phyloP scores from a whole-genome alignment of 2,888 invertebrate species.

The Cerastis leucographa region DNA sequence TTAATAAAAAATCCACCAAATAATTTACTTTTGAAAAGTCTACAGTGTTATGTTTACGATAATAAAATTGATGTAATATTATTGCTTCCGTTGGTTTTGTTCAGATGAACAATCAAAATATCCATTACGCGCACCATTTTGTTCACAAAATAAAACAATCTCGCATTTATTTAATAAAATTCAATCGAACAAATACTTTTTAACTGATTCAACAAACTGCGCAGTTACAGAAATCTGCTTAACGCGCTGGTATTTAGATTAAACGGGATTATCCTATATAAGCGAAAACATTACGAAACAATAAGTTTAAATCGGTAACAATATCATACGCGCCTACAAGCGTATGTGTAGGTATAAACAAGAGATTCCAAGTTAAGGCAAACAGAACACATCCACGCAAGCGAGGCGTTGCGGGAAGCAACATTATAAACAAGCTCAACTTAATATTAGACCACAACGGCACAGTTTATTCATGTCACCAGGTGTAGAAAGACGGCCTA shows the following conservation, averaged over 20 bases:
- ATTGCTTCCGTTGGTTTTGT: neutral
- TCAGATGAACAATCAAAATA: slow-evolving; percentile 25
- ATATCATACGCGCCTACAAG: slow-evolving; percentile 61
- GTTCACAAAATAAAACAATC: slow-evolving; percentile 33
- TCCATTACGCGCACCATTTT: slow-evolving; percentile 12
- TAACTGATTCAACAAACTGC: slow-evolving; percentile 12
- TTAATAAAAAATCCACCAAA: neutral
- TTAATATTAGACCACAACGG: slow-evolving; percentile 85
- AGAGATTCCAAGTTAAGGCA: slow-evolving; percentile 69
- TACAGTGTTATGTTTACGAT: slow-evolving; percentile 12
- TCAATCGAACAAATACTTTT: slow-evolving; percentile 29
- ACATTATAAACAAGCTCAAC: slow-evolving; percentile 81
- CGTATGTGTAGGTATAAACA: slow-evolving; percentile 65
- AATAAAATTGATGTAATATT: slow-evolving; percentile 5
- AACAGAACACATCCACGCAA: slow-evolving; percentile 71
- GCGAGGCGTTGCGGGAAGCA: slow-evolving; percentile 58
- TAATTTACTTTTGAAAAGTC: neutral
- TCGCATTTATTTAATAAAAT: slow-evolving; percentile 22
- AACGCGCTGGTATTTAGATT: slow-evolving; percentile 37
- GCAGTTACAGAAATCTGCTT: slow-evolving; percentile 22
- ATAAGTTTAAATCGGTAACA: slow-evolving; percentile 62
- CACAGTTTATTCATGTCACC: slow-evolving; percentile 86
- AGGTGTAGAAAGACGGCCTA: slow-evolving; percentile 86
- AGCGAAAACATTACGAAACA: slow-evolving; percentile 58
- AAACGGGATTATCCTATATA: slow-evolving; percentile 44